A percentile compares a stretch with the other conserved stretches of the same genome.
These are phyloP conservation scores for Tiliacea citrago DNA, from an alignment of 2,888 invertebrate genomes.

Conservation along the genomic window DNA sequence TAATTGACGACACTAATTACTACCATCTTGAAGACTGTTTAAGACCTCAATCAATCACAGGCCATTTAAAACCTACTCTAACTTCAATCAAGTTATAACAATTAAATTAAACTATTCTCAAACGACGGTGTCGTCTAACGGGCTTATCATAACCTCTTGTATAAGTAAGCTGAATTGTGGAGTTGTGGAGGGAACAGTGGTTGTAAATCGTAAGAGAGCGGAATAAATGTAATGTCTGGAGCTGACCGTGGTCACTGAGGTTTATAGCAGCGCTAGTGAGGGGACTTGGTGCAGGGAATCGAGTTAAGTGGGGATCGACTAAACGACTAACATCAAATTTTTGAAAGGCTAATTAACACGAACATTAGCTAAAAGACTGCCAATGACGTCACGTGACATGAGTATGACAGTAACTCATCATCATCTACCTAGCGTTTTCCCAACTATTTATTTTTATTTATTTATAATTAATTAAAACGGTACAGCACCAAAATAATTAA, in stretches of 20 bases:
- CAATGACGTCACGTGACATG: neutral
- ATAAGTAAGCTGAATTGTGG: conserved; percentile 8
- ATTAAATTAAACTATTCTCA: conserved; percentile 48
- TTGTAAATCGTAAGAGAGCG: conserved; percentile 48
- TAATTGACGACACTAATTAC: conserved; percentile 43
- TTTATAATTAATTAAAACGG: too few species aligned
- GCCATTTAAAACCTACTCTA: conserved; percentile 37
- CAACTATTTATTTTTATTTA: too few species aligned
- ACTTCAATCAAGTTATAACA: conserved; percentile 39
- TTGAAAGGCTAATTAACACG: neutral
- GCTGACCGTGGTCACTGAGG: conserved; percentile 39
- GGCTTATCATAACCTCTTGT: conserved; percentile 35
- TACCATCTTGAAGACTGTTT: conserved; percentile 17
- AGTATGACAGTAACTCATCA: neutral
- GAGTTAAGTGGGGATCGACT: neutral
- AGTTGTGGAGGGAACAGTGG: conserved; percentile 7
- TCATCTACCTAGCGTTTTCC: neutral
- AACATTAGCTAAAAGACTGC: neutral
- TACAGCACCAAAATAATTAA: too few species aligned
- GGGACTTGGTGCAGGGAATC: conserved; percentile 4
- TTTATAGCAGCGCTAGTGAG: conserved; percentile 46
- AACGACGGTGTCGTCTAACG: conserved; percentile 35
- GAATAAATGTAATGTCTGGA: conserved; percentile 39
- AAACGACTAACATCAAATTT: neutral
- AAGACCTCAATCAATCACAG: conserved; percentile 49